Evolutionary conservation across 2,797 vertebrate species (phyloP).

Genomic region (Macrochelys suwanniensis): DNA sequence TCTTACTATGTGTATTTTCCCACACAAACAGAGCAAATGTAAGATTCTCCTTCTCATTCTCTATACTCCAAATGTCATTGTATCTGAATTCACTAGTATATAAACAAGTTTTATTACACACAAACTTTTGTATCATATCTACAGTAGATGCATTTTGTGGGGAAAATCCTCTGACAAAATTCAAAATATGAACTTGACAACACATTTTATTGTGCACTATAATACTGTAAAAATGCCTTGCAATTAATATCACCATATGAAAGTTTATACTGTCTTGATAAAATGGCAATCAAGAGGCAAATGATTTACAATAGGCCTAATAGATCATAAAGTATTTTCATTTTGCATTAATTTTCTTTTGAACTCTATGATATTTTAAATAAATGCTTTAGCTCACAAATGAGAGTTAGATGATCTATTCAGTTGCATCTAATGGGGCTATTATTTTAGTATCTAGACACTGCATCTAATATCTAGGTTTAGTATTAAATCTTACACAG

Average conservation of each 20-base stretch:
- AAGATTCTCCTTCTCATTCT: background rate
- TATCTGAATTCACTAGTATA: background rate
- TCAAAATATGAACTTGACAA: background rate
- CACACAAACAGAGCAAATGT: background rate
- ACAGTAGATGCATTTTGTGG: background rate
- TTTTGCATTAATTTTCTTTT: background rate
- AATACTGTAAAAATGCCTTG: background rate
- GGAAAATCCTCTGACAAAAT: background rate
- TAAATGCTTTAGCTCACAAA: background rate
- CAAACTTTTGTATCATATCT: background rate
- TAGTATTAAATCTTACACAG: slow-evolving; percentile 3
- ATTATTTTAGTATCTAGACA: background rate
- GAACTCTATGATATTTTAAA: background rate
- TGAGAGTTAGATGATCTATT: background rate
- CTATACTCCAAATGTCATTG: background rate
- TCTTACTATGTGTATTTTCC: background rate
- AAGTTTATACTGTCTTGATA: background rate
- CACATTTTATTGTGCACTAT: background rate
- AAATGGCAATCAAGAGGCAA: background rate
- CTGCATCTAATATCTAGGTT: background rate
- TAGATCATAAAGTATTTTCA: background rate
- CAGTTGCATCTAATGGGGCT: background rate
- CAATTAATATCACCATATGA: background rate
- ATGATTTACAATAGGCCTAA: background rate
- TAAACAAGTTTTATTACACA: background rate